These are phyloP conservation scores for Ormia ochracea DNA, from an alignment of 2,888 invertebrate species.

Conservation along the genomic window DNA sequence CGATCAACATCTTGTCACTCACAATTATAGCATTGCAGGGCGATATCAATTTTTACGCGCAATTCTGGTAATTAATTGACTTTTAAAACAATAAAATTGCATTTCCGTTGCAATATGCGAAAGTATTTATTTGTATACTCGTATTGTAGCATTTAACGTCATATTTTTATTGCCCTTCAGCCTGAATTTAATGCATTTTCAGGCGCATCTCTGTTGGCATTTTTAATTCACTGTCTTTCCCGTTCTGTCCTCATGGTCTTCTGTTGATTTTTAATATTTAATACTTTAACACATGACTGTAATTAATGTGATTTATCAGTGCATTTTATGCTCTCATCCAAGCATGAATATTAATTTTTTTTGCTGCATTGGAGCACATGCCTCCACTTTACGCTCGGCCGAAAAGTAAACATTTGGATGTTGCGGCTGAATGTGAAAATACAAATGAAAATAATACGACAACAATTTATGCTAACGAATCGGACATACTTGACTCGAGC, in stretches of 20 bases:
- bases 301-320: slow-evolving; percentile 62
- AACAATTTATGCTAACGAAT: background rate
- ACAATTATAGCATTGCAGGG: background rate
- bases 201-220: background rate
- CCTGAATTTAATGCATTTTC: background rate
- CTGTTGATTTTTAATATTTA: slow-evolving; percentile 58
- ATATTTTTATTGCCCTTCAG: background rate
- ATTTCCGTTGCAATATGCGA: background rate
- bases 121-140: background rate
- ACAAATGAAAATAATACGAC: slow-evolving; percentile 14
- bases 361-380: slow-evolving; percentile 22
- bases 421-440: no score
- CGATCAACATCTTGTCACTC: background rate
- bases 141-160: background rate
- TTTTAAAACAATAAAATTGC: background rate
- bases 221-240: background rate
- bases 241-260: background rate
- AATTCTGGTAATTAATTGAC: slow-evolving; percentile 21
- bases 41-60: background rate
- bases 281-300: slow-evolving; percentile 54
- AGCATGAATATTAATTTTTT: slow-evolving; percentile 54
- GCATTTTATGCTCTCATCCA: slow-evolving; percentile 47
- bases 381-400: background rate
- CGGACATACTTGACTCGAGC: slow-evolving; percentile 30
- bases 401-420: background rate